Evolutionary conservation across 2,113 vertebrate genomes (phyloP), one percentile per base, ranked within the genome.

Genomic region (Panurus biarmicus): DNA sequence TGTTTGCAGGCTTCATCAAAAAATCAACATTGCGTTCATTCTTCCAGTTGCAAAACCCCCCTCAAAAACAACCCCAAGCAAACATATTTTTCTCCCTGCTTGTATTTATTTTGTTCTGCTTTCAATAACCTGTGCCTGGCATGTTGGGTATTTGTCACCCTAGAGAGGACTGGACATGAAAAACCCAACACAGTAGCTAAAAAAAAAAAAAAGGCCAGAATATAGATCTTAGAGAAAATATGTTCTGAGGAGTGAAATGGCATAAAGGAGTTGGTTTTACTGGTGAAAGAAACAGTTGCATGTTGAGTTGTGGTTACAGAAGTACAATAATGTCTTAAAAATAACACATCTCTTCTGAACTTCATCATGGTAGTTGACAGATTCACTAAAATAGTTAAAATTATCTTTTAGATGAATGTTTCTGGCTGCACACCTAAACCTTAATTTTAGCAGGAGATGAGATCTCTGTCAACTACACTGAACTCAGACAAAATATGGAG

Each of bases 71-170:
- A 89, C 42, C 20, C 44, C 70, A 75, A 67, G 66, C 60, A 93
- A 92, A 42, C 26, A 47, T 58, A 23, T 85, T 90, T 93, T 66
- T 62, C 58, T 76, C 60, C 25, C 36, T 79, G 54, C 36, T 89
- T 89, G 17, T n/a, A 58, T 92, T 79, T 89, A 44, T 87, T 85
- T 91, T 65, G 14, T 65, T 89, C 62, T 94, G 62, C 91, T 91
- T 93, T 66, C 78, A 89, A 62, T 89, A 92, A 79, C 73, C 67
- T 93, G 62, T 69, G 66, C 50, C 58, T 82, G 77, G 57, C 19
- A 50, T 87, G 42, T 87, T 89, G 91, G 53, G 54, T 58, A 62
- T 93, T 95, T 79, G n/a, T 81, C 78, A 79, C 38, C 58, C 33
- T 40, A 26, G 62, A 91, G 73, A 93, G 58, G 25, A 82, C 8